A percentile compares a stretch with the other conserved stretches of the same genome.
phyloP scores from a whole-genome alignment of 2,888 invertebrate genomes.

The Pyrrhosoma nymphula region DNA sequence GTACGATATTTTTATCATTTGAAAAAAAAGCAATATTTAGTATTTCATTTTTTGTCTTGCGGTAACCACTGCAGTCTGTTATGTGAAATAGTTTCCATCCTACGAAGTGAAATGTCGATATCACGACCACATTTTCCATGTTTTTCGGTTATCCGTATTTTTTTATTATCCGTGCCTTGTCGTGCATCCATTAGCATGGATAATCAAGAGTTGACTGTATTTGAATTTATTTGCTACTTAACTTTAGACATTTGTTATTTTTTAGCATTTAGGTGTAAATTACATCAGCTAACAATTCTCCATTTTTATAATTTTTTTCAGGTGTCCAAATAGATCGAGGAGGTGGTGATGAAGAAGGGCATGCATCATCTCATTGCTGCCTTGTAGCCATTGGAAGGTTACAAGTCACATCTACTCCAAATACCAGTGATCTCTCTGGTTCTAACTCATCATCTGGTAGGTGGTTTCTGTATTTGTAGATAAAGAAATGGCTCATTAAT shows the following conservation, averaged over 20 bases:
- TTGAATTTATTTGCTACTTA: not conserved
- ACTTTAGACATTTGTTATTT: no score
- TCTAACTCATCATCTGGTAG: slow-evolving; percentile 86
- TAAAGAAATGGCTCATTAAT: not conserved
- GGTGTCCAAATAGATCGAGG: slow-evolving; percentile 81
- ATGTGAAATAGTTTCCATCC: no score
- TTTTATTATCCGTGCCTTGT: no score
- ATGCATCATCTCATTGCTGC: slow-evolving; percentile 92
- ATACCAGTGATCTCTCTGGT: slow-evolving; percentile 92
- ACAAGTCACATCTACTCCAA: slow-evolving; percentile 97
- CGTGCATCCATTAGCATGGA: no score
- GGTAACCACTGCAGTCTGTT: no score
- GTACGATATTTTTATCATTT: no score
- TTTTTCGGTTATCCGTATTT: no score
- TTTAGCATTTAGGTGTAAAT: not conserved
- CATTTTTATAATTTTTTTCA: slow-evolving; percentile 75
- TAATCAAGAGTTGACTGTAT: not conserved
- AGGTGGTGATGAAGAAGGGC: slow-evolving; percentile 86
- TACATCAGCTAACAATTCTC: not conserved
- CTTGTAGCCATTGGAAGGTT: slow-evolving; percentile 98
- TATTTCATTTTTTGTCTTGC: no score
- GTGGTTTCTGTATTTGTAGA: not conserved
- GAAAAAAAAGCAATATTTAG: no score
- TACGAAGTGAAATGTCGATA: no score
- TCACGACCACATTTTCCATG: no score